These are phyloP conservation scores for Artibeus jamaicensis DNA, from an alignment of 2,797 vertebrate species.

Conservation along the genomic window DNA sequence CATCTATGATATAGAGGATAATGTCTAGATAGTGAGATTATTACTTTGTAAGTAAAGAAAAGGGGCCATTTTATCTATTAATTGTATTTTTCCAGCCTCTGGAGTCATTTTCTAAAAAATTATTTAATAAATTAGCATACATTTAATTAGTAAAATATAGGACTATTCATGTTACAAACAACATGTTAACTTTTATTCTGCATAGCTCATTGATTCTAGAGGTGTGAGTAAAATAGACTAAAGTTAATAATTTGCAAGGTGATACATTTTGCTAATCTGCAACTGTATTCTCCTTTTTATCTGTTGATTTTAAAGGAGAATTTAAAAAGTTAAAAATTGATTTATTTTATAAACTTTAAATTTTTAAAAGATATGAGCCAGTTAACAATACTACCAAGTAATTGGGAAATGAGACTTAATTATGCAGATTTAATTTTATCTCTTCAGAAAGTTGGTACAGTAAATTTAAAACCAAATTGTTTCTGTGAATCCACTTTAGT, in stretches of 20 bases:
- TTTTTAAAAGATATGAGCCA: slow-evolving; percentile 10
- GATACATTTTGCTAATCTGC: not conserved
- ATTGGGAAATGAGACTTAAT: slow-evolving; percentile 48
- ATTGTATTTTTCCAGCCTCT: not conserved
- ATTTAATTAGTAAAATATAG: slow-evolving; percentile 10
- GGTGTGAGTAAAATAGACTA: not conserved
- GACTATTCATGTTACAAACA: not conserved
- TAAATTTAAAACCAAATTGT: slow-evolving; percentile 55
- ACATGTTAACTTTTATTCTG: slow-evolving; percentile 25
- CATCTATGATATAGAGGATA: not conserved
- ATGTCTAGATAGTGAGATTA: not conserved
- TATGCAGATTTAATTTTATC: slow-evolving; percentile 29
- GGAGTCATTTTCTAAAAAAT: slow-evolving; percentile 7
- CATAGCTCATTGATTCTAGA: not conserved
- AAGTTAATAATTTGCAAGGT: slow-evolving; percentile 41
- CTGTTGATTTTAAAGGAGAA: slow-evolving; percentile 8
- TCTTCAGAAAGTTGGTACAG: slow-evolving; percentile 31
- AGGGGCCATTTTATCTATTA: not conserved
- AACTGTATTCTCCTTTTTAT: not conserved
- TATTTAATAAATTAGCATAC: not conserved
- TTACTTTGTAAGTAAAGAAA: not conserved
- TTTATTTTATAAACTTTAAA: slow-evolving; percentile 21
- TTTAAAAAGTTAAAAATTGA: not conserved
- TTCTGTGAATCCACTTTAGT: not conserved
- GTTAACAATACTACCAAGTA: not conserved